phyloP scores from a whole-genome alignment of 2,113 vertebrate species.

The Anhinga anhinga region DNA sequence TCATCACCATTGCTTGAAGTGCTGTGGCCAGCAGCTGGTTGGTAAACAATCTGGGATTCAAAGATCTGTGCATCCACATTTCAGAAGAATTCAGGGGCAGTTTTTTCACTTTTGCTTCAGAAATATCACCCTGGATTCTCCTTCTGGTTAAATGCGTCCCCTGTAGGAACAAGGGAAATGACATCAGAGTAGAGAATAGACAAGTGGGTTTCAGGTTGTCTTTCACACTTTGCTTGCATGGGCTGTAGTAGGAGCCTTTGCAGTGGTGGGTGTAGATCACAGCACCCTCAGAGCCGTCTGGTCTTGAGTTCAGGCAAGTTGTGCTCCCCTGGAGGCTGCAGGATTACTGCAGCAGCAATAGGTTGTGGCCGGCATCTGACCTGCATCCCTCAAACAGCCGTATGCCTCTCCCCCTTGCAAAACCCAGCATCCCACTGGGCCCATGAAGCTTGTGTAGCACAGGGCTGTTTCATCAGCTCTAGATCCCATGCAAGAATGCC shows the following conservation, averaged over 20 bases:
- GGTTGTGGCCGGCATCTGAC: neutral
- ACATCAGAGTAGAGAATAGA: neutral
- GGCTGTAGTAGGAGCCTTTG: neutral
- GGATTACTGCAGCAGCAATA: neutral
- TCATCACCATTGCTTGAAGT: neutral
- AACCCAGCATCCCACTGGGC: neutral
- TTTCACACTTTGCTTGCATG: neutral
- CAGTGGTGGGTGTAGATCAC: neutral
- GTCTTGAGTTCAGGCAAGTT: neutral
- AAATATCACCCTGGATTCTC: neutral
- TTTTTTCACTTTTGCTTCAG: neutral
- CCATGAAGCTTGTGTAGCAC: rapidly evolving
- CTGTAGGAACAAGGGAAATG: neutral
- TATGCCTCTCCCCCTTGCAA: neutral
- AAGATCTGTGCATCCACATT: neutral
- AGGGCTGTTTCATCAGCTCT: neutral
- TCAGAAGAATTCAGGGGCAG: neutral
- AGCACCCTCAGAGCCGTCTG: neutral
- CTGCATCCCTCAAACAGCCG: neutral
- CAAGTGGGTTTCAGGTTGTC: neutral
- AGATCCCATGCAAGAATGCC: neutral
- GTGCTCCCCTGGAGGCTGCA: neutral
- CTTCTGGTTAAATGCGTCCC: rapidly evolving
- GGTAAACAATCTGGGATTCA: neutral
- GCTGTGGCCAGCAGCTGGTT: neutral